Evolutionary conservation across 1,140 invertebrate species (phyloP).

Genomic region (Cepaea nemoralis): DNA sequence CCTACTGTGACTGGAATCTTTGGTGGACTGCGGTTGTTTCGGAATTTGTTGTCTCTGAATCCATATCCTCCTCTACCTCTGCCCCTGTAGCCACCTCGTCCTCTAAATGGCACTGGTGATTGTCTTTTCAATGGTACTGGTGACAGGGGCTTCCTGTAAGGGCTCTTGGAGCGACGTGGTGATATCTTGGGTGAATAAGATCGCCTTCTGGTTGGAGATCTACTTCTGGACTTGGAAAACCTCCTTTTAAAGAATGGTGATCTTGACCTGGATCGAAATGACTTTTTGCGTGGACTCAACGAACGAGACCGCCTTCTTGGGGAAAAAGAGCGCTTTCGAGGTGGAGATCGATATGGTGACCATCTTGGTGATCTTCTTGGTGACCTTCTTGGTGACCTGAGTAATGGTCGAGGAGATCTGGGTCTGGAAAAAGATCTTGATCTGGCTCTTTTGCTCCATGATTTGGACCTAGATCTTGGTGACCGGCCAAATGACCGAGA

Average conservation of each 20-base stretch:
- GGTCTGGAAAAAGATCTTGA: constrained; percentile 23
- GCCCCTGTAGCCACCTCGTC: constrained; percentile 28
- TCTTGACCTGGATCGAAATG: constrained; percentile 6
- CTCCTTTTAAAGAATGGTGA: constrained; percentile 2
- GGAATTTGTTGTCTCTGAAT: background rate
- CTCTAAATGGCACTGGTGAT: constrained; percentile 8
- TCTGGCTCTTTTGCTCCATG: constrained; percentile 16
- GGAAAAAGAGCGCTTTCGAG: background rate
- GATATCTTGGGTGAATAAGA: background rate
- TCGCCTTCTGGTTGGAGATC: background rate
- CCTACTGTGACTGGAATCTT: background rate
- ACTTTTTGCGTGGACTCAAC: constrained; percentile 7
- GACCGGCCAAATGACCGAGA: constrained; percentile 21
- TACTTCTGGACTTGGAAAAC: constrained; percentile 1
- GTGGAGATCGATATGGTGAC: constrained; percentile 24
- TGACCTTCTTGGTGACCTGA: constrained; percentile 18
- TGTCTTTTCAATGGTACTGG: constrained; percentile 7
- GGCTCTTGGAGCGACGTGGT: constrained; percentile 14
- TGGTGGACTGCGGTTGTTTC: constrained; percentile 19
- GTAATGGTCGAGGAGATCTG: background rate
- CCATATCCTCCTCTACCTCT: constrained; percentile 29
- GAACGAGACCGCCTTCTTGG: background rate
- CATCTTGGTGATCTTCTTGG: background rate
- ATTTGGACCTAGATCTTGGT: constrained; percentile 24
- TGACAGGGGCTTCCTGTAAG: constrained; percentile 28